Conservation (phyloP, 2,113 vertebrate genomes). For the Cottus gobio region DNA sequence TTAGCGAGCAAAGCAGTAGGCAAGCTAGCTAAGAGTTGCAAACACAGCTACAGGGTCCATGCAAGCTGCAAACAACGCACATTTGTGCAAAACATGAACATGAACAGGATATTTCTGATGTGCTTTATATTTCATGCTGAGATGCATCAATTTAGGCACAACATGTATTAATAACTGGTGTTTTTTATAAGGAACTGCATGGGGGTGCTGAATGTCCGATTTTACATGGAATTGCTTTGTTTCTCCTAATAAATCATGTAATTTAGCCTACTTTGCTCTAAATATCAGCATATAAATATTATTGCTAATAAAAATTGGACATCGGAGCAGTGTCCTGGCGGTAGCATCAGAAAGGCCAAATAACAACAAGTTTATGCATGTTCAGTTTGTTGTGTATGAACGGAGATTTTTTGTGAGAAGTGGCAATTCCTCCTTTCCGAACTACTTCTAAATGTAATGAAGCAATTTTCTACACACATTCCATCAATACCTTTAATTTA, state of each 20-base stretch:
- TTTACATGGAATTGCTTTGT: background rate
- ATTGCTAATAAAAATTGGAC: background rate
- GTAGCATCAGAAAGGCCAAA: background rate
- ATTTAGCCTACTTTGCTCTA: too few relatives aligned
- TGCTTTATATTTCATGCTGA: conserved; percentile 1
- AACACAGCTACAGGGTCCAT: conserved; percentile 36
- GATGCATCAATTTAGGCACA: background rate
- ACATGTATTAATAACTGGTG: background rate
- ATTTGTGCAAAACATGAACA: conserved; percentile 13
- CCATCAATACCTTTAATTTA: background rate
- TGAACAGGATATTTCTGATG: conserved; percentile 18
- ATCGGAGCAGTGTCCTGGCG: background rate
- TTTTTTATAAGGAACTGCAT: background rate
- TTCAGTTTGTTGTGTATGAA: background rate
- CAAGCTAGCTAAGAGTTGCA: conserved; percentile 40
- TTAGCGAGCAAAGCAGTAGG: conserved; percentile 39
- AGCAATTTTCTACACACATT: background rate
- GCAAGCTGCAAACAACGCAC: conserved; percentile 32
- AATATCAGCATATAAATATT: background rate
- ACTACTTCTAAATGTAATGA: conserved; percentile 4
- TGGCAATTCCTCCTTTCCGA: background rate
- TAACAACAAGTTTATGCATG: background rate
- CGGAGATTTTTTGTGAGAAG: background rate
- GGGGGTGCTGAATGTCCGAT: background rate
- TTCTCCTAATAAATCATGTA: too few relatives aligned